Percentiles rank a stretch among this genome's conserved stretches.
Evolutionary conservation across 2,888 invertebrate genomes (phyloP).

Genomic region (Clanis bilineata): DNA sequence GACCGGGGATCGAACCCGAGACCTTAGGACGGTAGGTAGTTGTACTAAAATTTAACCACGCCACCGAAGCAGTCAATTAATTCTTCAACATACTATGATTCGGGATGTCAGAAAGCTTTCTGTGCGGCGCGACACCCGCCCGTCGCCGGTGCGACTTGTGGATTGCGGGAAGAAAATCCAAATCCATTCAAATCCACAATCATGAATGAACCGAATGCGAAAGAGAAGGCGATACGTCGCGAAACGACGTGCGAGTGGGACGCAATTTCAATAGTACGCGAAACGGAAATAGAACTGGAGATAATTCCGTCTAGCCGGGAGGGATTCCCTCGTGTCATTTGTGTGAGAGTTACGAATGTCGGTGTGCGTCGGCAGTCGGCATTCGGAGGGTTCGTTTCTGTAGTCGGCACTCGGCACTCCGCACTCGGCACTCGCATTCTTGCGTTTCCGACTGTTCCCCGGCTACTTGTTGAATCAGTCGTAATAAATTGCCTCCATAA

Average conservation of each 20-base stretch:
- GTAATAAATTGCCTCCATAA: slow-evolving; percentile 81
- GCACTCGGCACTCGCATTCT: slow-evolving; percentile 51
- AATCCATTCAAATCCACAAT: slow-evolving; percentile 76
- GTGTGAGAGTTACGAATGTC: slow-evolving; percentile 74
- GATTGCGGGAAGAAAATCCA: slow-evolving; percentile 61
- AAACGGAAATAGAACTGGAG: slow-evolving; percentile 81
- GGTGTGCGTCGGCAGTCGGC: slow-evolving; percentile 49
- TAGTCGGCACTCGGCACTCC: slow-evolving; percentile 31
- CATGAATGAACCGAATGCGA: slow-evolving; percentile 80
- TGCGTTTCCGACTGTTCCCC: slow-evolving; percentile 71
- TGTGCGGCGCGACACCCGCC: slow-evolving; percentile 27
- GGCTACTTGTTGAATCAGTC: slow-evolving; percentile 80
- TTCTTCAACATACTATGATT: slow-evolving; percentile 24
- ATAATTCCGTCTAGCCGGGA: slow-evolving; percentile 81
- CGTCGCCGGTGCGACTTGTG: slow-evolving; percentile 52
- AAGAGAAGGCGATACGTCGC: slow-evolving; percentile 54
- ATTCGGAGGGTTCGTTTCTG: slow-evolving; percentile 60
- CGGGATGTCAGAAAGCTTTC: slow-evolving; percentile 31
- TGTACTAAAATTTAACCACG: too few species aligned
- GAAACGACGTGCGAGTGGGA: slow-evolving; percentile 56
- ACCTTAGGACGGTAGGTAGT: too few species aligned
- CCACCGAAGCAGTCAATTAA: too few species aligned
- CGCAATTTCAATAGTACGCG: slow-evolving; percentile 77
- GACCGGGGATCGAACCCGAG: too few species aligned
- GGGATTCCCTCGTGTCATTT: slow-evolving; percentile 81